Base-by-base conservation (phyloP, 2,797 vertebrate species). In the Psittacula echo region DNA sequence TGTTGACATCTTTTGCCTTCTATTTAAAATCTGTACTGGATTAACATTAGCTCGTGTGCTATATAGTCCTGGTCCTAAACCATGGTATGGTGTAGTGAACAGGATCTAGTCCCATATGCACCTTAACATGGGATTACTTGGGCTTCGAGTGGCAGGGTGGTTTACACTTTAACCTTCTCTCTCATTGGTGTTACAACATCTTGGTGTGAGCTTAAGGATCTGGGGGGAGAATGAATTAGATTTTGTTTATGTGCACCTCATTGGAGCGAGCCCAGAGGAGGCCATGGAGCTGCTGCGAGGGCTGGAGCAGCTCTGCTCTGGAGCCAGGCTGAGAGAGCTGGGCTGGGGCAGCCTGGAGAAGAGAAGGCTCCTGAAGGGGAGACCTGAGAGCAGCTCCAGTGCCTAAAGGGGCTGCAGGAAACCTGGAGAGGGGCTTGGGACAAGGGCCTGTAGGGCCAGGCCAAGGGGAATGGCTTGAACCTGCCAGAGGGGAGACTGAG, bases 71-170 rank as follows among this genome's bases (percentile, higher is more conserved):
- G 64, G 26, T 13, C n/a, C 9, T 50, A 60, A 64, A 16, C 50
- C 23, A 3, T 5, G 47, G n/a, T 16, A 2, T 19, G 23, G 15
- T 41, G 0, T 4, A 9, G 41, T 4, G 65, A 77, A 4, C 48
- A 51, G 77, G 22, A 10, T 51, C 60, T 27, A 4, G 30, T 7
- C 48, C 54, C 29, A 2, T 12, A 7, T 4, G 2, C 32, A 50
- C 71, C 58, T 45, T 44, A 13, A 15, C 1, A 1, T 9, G 79
- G 60, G 7, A 3, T 58, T n/a, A 5, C 29, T 30, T 26, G 72
- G 54, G 67, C 60, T 73, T 20, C 42, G 51, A 20, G 4, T 8
- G 24, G 21, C 22, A 0, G 1, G 10, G 1, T 41, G 2, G 37
- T 44, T 53, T 27, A 32, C 30, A 17, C 2, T 56, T 61, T n/a